These are phyloP conservation scores for Oncorhynchus mykiss DNA, from an alignment of 2,113 vertebrate species.

Conservation along the genomic window DNA sequence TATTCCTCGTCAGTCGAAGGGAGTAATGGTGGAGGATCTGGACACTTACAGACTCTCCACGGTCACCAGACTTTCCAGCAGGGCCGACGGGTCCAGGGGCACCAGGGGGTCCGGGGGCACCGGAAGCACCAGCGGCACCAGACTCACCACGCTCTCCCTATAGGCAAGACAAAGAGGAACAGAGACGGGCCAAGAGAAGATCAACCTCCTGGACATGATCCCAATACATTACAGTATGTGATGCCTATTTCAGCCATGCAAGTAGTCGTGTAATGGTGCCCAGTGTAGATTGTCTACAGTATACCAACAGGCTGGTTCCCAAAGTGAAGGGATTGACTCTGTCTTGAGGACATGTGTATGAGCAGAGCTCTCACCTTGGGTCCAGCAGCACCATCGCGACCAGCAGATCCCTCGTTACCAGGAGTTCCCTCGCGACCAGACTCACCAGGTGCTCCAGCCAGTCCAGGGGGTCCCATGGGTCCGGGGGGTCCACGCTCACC, in stretches of 20 bases:
- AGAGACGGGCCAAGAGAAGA: not conserved
- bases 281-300: not conserved
- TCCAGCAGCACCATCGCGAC: conserved; percentile 90
- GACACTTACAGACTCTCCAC: conserved; percentile 91
- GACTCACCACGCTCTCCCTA: conserved; percentile 95
- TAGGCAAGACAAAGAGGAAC: not conserved
- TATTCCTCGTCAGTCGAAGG: not conserved
- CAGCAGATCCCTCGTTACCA: conserved; percentile 89
- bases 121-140: conserved; percentile 83
- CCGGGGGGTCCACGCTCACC: conserved; percentile 95
- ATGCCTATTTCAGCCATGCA: too few relatives aligned
- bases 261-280: not conserved
- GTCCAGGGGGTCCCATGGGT: conserved; percentile 89
- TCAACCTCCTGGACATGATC: not conserved
- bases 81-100: conserved; percentile 92
- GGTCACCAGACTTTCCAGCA: conserved; percentile 94
- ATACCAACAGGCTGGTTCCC: not conserved
- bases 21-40: not conserved
- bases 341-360: not conserved
- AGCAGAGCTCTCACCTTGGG: conserved; percentile 79
- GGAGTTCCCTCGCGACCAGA: conserved; percentile 94
- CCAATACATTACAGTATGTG: too few relatives aligned
- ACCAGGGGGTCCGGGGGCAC: conserved; percentile 92
- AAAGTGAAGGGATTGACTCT: not conserved
- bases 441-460: conserved; percentile 91